Base-by-base conservation (phyloP, 2,797 vertebrate genomes). In the Gymnoscopelus braueri region DNA sequence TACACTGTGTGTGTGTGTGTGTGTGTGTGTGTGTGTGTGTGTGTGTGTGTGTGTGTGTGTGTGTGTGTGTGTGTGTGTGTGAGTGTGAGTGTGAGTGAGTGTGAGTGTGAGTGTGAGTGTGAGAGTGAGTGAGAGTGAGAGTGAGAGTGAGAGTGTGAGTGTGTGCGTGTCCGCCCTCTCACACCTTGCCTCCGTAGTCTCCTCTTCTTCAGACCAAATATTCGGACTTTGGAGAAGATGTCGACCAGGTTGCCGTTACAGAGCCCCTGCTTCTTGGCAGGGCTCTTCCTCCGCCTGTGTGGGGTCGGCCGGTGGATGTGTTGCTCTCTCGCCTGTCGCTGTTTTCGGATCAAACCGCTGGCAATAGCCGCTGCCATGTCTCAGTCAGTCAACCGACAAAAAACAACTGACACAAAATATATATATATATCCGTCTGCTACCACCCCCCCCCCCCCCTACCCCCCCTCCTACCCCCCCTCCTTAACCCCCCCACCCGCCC, bases 211-310 rank as follows among this genome's bases (percentile, higher is more conserved):
- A 97, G 87, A 74, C 96, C 96, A 87, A 98, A 98, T 91, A 98
- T 98, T 92, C 96, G 95, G 91, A 98, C 96, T 95, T 97, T 97
- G 90, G 96, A 97, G 93, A 98, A 98, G 89, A 98, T 98, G 89
- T 98, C 96, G 92, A 97, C 96, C 93, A 98, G 95, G 94, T 95
- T 97, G 62, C 95, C 95, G 87, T 96, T 97, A 93, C 96, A 97
- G 66, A 97, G 93, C 85, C 95, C 96, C 85, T 94, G 94, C 88
- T 95, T 97, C 91, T 96, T 97, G 83, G 93, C 96, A 84, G 96
- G 96, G 94, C 96, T 97, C 90, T 95, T 96, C 91, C 96, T 94
- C 91, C 96, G 95, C 92, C 95, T 94, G 84, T 93, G 91, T 86
- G 95, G 82, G 1, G 94, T 94, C 60, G 96, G 96, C 82, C 96